Percentiles rank a stretch among this genome's conserved stretches.
These are phyloP conservation scores for Melierax canorus DNA, from an alignment of 2,113 vertebrate species.

Conservation along the genomic window DNA sequence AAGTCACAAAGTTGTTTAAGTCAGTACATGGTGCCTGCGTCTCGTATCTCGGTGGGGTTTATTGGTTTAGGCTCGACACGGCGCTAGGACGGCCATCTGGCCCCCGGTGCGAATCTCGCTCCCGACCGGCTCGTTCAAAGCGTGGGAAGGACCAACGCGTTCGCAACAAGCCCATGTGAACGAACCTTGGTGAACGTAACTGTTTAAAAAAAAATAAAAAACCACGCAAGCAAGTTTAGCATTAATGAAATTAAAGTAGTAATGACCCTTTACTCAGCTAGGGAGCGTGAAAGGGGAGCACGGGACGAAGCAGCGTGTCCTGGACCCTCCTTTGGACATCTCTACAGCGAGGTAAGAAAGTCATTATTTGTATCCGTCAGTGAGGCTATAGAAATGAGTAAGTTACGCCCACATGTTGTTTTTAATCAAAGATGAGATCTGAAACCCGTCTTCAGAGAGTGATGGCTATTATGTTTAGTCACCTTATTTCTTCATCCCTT, in stretches of 20 bases:
- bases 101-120: neutral
- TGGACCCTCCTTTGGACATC: neutral
- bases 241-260: neutral
- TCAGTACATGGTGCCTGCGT: slow-evolving; percentile 3
- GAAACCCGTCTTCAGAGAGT: neutral
- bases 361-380: neutral
- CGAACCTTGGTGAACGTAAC: neutral
- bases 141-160: neutral
- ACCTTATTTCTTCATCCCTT: neutral
- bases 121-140: neutral
- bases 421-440: neutral
- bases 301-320: fast-evolving
- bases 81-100: slow-evolving; percentile 36
- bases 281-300: fast-evolving
- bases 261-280: neutral
- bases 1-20: slow-evolving; percentile 58
- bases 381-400: neutral
- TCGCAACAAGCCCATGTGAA: neutral
- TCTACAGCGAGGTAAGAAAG: neutral
- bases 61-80: neutral
- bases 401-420: fast-evolving
- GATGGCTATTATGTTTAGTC: neutral
- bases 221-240: neutral
- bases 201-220: fast-evolving
- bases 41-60: slow-evolving; percentile 27